phyloP scores from a whole-genome alignment of 2,797 vertebrate species.

The Halcyon leucocephala region DNA sequence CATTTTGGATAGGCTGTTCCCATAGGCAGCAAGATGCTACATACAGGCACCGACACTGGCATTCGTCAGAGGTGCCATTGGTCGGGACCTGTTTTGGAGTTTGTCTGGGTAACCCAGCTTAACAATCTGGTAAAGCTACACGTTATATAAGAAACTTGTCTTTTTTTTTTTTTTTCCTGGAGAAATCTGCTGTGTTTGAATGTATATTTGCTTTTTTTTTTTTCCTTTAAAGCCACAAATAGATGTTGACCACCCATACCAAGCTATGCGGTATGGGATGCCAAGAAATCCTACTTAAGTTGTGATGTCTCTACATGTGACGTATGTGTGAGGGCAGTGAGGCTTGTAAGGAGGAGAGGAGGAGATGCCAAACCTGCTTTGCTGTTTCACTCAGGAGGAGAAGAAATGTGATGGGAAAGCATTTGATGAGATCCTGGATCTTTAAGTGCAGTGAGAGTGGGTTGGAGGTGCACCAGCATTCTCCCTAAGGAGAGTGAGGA shows the following conservation, averaged over 20 bases:
- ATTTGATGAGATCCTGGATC: background rate
- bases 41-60: background rate
- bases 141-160: background rate
- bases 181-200: background rate
- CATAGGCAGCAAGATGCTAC: background rate
- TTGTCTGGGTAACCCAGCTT: background rate
- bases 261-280: background rate
- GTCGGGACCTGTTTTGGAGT: background rate
- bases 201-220: background rate
- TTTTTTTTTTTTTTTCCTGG: background rate
- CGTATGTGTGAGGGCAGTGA: background rate
- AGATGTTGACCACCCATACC: background rate
- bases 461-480: background rate
- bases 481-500: background rate
- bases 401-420: background rate
- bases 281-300: constrained; percentile 17
- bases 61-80: background rate
- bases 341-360: background rate
- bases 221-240: background rate
- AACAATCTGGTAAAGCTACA: background rate
- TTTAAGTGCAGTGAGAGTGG: background rate
- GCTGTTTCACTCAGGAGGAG: background rate
- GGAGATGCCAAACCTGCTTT: constrained; percentile 14
- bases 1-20: background rate
- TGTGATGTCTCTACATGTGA: background rate